Evolutionary conservation across 2,113 vertebrate genomes (phyloP).

Genomic region (cattle (Bos taurus)): DNA sequence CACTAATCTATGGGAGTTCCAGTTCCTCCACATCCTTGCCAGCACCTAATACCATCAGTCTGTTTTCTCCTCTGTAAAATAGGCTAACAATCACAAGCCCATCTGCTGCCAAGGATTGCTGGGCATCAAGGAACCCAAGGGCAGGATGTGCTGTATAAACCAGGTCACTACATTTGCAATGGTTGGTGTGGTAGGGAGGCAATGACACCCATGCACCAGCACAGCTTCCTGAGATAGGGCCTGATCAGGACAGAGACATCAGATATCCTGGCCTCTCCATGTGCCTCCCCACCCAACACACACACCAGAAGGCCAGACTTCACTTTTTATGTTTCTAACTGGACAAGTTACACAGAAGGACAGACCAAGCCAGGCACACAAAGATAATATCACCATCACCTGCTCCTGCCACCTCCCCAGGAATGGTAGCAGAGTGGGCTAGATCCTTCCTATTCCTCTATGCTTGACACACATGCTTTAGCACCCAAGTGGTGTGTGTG

Average conservation of each 20-base stretch:
- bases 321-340: neutral
- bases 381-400: neutral
- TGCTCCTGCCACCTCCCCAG: neutral
- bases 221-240: neutral
- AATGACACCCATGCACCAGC: neutral
- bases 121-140: neutral
- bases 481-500: neutral
- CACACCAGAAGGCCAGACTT: neutral
- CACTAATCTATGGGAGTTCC: neutral
- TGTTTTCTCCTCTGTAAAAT: neutral
- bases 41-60: neutral
- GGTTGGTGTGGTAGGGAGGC: neutral
- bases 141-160: neutral
- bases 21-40: neutral
- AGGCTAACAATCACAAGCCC: neutral
- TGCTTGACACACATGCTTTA: neutral
- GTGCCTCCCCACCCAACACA: no score
- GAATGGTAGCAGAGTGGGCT: neutral
- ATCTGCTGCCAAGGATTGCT: neutral
- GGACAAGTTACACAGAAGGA: neutral
- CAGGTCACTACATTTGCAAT: neutral
- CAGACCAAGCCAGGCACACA: neutral
- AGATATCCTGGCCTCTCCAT: neutral
- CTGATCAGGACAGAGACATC: neutral
- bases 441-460: neutral